Conservation (phyloP, 1,140 invertebrate genomes). For the Drosophila elegans region DNA sequence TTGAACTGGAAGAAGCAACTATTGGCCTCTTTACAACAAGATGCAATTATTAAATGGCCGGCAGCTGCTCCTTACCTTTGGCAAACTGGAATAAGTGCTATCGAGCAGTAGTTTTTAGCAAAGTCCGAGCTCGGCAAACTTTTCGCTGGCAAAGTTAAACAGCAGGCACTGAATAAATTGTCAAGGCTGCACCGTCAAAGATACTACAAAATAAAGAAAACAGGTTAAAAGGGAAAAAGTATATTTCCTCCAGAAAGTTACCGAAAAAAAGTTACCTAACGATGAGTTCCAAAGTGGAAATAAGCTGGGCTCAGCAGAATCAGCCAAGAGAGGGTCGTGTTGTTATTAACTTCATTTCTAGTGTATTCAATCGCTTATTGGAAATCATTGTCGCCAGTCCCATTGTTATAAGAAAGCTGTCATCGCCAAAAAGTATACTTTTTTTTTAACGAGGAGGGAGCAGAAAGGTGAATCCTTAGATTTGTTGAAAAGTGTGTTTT, state of each 20-base stretch:
- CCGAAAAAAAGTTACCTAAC: slow-evolving; percentile 42
- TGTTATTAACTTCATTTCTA: slow-evolving; percentile 43
- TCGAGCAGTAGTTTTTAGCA: slow-evolving; percentile 38
- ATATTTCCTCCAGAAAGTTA: neutral
- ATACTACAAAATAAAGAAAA: slow-evolving; percentile 1
- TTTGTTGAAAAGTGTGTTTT: too few relatives aligned
- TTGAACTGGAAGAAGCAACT: slow-evolving; percentile 29
- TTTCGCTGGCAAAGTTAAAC: slow-evolving; percentile 50
- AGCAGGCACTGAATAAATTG: slow-evolving; percentile 50
- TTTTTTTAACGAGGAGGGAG: too few relatives aligned
- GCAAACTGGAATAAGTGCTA: slow-evolving; percentile 49
- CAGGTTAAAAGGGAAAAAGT: neutral
- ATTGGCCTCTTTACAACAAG: slow-evolving; percentile 45
- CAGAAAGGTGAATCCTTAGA: too few relatives aligned
- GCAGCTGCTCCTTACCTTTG: slow-evolving; percentile 29
- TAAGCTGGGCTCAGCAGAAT: slow-evolving; percentile 38
- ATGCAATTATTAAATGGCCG: slow-evolving; percentile 43
- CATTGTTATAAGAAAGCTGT: too few relatives aligned
- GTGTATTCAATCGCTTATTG: slow-evolving; percentile 31
- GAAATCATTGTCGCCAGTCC: slow-evolving; percentile 11
- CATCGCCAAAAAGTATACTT: too few relatives aligned
- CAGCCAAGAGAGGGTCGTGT: slow-evolving; percentile 4
- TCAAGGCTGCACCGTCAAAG: slow-evolving; percentile 40
- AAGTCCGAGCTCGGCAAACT: slow-evolving; percentile 46
- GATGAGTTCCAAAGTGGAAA: slow-evolving; percentile 46